Base-by-base conservation (phyloP, 1,140 invertebrate genomes). In the Orchestia grillus region DNA sequence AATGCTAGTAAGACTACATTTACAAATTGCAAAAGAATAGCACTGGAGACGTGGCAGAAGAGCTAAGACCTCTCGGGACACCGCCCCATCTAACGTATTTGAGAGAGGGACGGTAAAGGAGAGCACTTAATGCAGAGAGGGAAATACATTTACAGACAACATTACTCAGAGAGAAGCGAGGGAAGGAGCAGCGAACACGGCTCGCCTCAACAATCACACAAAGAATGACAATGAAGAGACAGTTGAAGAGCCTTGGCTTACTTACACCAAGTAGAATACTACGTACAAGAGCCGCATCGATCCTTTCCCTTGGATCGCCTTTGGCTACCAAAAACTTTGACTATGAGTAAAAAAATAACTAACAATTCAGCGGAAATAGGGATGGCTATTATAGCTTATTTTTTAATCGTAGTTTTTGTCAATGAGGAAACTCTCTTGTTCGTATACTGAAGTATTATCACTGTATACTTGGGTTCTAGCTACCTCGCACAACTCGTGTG, bases 391-490 rank as follows among this genome's bases (percentile, higher is more conserved):
- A 95, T 96, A 96, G 92, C 96, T 96, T 96, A 95, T 91, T 96
- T 96, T 96, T 96, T 96, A 96, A 96, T 96, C 96, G 96, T 96
- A 96, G 96, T 96, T 96, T 97, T 97, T 97, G 96, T 97, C 96
- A 97, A 96, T 97, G 96, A 96, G 96, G 96, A 97, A 97, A 96
- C 96, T 96, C 96, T 96, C 96, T 96, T 96, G 96, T 96, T 96
- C 96, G 96, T 97, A 97, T 97, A 96, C 96, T 96, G 96, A 96
- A 96, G 96, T 96, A 96, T 96, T 97, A 97, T 97, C 96, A 97
- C 96, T 97, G 96, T 97, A 97, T 97, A 97, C 96, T 97, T 97
- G 96, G 96, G 96, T 96, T 96, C 96, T 96, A 96, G 96, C 96
- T 96, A 96, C 96, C 96, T 96, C 95, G 96, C 96, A 96, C 96